phyloP scores from a whole-genome alignment of 2,113 vertebrate genomes.

The Albula goreensis region DNA sequence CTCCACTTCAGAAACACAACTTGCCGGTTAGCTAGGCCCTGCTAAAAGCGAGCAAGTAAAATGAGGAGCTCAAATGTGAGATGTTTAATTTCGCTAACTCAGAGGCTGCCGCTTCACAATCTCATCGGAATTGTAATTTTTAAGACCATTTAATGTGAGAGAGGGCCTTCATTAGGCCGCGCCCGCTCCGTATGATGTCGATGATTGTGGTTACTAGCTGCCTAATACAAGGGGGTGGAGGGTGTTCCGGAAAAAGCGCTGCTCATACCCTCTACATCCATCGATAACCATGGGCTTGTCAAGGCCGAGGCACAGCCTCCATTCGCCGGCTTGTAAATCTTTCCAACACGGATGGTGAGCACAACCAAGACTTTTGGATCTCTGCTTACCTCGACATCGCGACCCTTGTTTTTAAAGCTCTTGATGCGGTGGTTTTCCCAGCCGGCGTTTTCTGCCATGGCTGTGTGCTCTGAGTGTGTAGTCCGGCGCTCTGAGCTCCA shows the following conservation, averaged over 20 bases:
- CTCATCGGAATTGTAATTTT: too few relatives aligned
- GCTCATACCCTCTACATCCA: constrained; percentile 10
- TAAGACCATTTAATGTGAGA: not conserved
- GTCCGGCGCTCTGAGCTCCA: constrained; percentile 65
- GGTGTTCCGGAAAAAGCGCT: constrained; percentile 25
- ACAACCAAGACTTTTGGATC: not conserved
- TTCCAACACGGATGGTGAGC: not conserved
- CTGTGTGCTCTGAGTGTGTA: constrained; percentile 59
- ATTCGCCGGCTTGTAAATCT: constrained; percentile 42
- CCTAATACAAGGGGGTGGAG: constrained; percentile 10
- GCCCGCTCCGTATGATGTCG: constrained; percentile 40
- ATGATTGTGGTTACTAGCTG: not conserved
- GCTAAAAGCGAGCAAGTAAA: not conserved
- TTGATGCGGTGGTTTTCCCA: constrained; percentile 96
- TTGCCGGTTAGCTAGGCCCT: not conserved
- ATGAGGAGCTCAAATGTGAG: too few relatives aligned
- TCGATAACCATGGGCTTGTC: not conserved
- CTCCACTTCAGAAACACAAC: not conserved
- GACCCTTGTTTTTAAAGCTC: constrained; percentile 96
- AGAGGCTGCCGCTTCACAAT: too few relatives aligned
- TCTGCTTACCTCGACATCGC: constrained; percentile 89
- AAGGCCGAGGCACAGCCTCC: not conserved
- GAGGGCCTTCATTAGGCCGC: constrained; percentile 44
- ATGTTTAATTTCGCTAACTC: too few relatives aligned
- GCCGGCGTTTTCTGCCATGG: constrained; percentile 91